phyloP scores from a whole-genome alignment of 2,113 vertebrate species.

The Oreochromis spilurus region DNA sequence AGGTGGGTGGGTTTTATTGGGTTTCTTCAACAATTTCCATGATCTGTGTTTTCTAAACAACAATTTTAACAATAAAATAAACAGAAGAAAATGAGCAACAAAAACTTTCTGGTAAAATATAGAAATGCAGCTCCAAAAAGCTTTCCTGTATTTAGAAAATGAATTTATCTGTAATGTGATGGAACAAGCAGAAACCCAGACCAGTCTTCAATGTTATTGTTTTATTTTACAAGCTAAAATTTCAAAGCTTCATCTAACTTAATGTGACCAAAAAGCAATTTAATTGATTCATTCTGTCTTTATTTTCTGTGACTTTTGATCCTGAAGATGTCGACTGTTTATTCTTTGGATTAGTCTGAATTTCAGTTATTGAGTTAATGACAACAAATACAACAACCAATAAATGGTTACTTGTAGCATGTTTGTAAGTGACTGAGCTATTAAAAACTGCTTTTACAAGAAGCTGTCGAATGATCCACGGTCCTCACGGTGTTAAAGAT shows the following conservation, averaged over 20 bases:
- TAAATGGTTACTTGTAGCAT: not conserved
- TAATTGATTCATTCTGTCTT: not conserved
- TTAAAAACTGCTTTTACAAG: not conserved
- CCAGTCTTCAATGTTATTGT: not conserved
- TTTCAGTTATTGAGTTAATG: not conserved
- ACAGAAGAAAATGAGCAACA: not conserved
- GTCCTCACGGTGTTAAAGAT: not conserved
- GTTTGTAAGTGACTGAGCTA: not conserved
- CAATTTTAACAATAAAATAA: too few species aligned
- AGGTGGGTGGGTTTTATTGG: slow-evolving; percentile 68
- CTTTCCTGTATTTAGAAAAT: not conserved
- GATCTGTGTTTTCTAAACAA: not conserved
- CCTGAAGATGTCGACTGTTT: not conserved
- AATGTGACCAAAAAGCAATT: not conserved
- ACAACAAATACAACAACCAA: not conserved
- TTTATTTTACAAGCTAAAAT: not conserved
- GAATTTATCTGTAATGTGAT: not conserved
- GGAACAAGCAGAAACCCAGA: not conserved
- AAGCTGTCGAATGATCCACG: fast-evolving
- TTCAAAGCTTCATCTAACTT: not conserved
- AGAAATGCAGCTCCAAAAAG: not conserved
- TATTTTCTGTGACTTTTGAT: not conserved
- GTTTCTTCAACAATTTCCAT: not conserved
- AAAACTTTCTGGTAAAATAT: not conserved
- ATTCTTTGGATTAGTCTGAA: not conserved